Base-by-base conservation (phyloP, 1,140 invertebrate species). In the Dufourea novaeangliae region DNA sequence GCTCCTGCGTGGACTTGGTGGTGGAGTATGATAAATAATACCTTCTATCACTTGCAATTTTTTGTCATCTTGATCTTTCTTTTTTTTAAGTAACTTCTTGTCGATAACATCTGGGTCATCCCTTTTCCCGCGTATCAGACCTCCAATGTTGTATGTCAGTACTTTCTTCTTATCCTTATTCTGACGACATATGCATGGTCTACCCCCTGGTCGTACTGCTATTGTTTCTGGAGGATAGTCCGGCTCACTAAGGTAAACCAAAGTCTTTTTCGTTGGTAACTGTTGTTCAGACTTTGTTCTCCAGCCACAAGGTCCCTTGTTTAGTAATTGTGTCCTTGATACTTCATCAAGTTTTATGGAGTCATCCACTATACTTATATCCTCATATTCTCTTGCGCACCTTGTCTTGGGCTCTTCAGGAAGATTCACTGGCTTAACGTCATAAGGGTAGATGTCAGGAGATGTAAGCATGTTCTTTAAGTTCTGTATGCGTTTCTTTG, bases 91-190 rank as follows among this genome's bases (percentile, higher is more conserved):
- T 61, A 77, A 20, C 2, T 79, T 68, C 17, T 61, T 67, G 25
- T 67, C 11, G 5, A 12, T 12, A 1, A 22, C 1, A 6, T 57
- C n/a, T 2, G 39, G 17, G 1, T 12, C 67, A 37, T 61, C 34
- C 25, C 7, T 83, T 11, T 78, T 72, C 5, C 54, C 64, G 1
- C 37, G 63, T 25, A 80, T 7, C 12, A 71, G 10, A 20, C 71
- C 85, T 11, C 66, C 72, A 32, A 89, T 82, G 25, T 82, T 87
- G n/a, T 85, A 87, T 20, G 78, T 12, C 2, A 86, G 22, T n/a
- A 82, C 80, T 39, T 90, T 90, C 20, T 86, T 88, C 3, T 85
- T 89, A 1, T 82, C 87, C 29, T 86, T 82, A 37, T 87, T 90
- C 34, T 90, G 87, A 0, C 89, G 87, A 76, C 90, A 91, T 20